Evolutionary conservation across 2,113 vertebrate species (phyloP), one percentile per base, ranked within the genome.

Genomic region (Alces alces): DNA sequence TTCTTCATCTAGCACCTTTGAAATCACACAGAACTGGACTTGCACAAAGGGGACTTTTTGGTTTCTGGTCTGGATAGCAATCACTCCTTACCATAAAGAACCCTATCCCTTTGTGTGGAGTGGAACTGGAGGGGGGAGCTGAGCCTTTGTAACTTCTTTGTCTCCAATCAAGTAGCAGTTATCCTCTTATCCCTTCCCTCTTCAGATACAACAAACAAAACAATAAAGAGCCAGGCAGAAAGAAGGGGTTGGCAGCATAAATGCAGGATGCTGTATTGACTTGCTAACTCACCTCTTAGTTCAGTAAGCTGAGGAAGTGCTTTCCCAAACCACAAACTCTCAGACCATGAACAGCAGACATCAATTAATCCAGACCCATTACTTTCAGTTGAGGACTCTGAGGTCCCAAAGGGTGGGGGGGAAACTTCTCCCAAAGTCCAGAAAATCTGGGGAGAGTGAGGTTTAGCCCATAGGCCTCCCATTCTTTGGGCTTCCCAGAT

Each of bases 161-260:
- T 92, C 50, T 94, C 27, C 43, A 21, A 30, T 28, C 1, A 43
- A 60, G 30, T 80, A 93, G 73, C 61, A 54, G 55, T 93, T 85
- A 89, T 73, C 73, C 39, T 91, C 73, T 47, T 25, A 73, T 15
- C 30, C 36, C 47, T 86, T 78, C 66, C 2, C 21, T 90, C 84
- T 45, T 47, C 43, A 89, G 95, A 90, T 61, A 95, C 61, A 43
- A 45, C 73, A 76, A 66, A 84, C 47, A 45, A 93, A 95, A 89
- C 80, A 76, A 27, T 50, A 52, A 76, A 45, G 47, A 61, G 14
- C 21, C 52, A 2, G 15, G 45, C 43, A 76, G 83, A 64, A 90
- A 55, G 54, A 76, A 16, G 3, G 28, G 57, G 66, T 58, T 45
- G 45, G 86, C 50, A 54, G 16, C 43, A 8, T 25, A 23, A 15